Base-by-base conservation (phyloP, 2,113 vertebrate genomes). In the Synchiropus splendidus region DNA sequence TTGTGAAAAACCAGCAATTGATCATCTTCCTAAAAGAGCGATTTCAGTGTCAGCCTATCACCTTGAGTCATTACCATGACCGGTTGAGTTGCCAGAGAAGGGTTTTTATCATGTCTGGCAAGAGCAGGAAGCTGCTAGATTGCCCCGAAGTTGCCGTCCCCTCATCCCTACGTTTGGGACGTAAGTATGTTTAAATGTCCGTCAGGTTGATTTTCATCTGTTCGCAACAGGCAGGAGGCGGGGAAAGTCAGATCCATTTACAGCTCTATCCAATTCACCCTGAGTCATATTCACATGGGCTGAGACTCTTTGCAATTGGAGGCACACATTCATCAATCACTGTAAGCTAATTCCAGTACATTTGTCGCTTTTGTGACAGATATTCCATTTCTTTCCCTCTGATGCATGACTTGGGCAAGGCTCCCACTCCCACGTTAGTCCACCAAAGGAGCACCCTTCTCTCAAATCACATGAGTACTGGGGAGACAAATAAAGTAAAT, bases 21-120 rank as follows among this genome's bases (percentile, higher is more conserved):
- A 82, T 85, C 77, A 75, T 77, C 42, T 75, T 75, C 62, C 77
- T 72, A 66, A 80, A 72, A 72, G 67, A 40, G 39, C 16, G 30
- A 51, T 60, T 77, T 76, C 73, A 62, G 64, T 72, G 65, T 70
- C 71, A 56, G 50, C 9, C 51, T 58, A 75, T 78, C 77, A 48
- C 57, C 39, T 65, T 53, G 3, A 14, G 31, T 65, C 64, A 67
- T 57, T 61, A 63, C 42, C 31, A 66, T 68, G 67, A 60, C 70
- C 67, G 70, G 40, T 60, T 61, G 49, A 73, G 61, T 67, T 64
- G 57, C 72, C 40, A 60, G 74, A 76, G 77, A 76, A 75, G 72
- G 70, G 66, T 77, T 74, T 62, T n/a, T n/a, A 56, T 52, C 11
- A 27, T 59, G 59, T 64, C 64, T 34, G n/a, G 51, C 50, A 31